These are phyloP conservation scores for Pogoniulus pusillus DNA, from an alignment of 2,797 vertebrate genomes.

Conservation along the genomic window DNA sequence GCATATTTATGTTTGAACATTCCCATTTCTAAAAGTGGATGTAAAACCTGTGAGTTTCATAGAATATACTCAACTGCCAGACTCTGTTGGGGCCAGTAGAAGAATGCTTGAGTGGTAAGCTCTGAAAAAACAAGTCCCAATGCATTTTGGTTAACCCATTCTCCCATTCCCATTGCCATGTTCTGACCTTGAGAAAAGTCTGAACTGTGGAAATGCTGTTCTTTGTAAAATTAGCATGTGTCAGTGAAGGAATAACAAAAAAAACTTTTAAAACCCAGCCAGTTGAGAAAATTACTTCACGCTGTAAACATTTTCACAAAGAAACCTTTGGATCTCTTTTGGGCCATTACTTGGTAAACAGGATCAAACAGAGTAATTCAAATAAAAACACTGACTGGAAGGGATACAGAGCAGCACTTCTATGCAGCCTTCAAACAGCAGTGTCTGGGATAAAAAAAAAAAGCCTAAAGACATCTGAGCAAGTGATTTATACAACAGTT, in stretches of 20 bases:
- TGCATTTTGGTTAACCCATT: neutral
- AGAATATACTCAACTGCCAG: neutral
- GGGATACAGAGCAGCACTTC: neutral
- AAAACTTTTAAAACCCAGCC: neutral
- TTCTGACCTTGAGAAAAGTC: slow-evolving; percentile 28
- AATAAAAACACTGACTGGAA: slow-evolving; percentile 32
- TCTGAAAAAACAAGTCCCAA: neutral
- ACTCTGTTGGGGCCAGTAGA: neutral
- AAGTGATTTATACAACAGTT: neutral
- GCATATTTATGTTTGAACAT: neutral
- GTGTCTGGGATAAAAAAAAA: neutral
- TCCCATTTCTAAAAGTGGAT: neutral
- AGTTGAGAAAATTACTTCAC: slow-evolving; percentile 14
- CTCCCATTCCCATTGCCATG: neutral
- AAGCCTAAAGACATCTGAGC: neutral
- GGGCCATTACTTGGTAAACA: slow-evolving; percentile 59
- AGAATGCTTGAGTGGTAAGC: neutral
- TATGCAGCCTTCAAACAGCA: neutral
- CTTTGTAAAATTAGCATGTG: slow-evolving; percentile 32
- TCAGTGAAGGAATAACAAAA: slow-evolving; percentile 39
- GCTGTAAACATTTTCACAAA: slow-evolving; percentile 58
- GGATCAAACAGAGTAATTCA: slow-evolving; percentile 54
- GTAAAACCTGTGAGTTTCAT: neutral
- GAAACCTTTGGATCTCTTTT: slow-evolving; percentile 48
- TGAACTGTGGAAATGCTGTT: neutral